These are phyloP conservation scores for Melanocharis versteri DNA, from an alignment of 2,113 vertebrate species.

Conservation along the genomic window DNA sequence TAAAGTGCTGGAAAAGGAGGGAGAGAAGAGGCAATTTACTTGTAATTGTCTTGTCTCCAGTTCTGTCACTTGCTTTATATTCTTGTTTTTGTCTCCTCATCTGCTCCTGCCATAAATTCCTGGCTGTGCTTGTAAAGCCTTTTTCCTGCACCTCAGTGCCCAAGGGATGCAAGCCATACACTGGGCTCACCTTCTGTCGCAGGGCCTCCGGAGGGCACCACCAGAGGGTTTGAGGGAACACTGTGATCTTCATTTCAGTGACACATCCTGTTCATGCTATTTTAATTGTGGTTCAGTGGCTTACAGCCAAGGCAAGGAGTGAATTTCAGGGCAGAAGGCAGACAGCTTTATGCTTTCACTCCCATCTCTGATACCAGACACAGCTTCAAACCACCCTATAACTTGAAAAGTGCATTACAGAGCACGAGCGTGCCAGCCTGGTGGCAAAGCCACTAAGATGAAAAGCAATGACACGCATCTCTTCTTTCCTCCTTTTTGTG, in stretches of 20 bases:
- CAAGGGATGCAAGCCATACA: not conserved
- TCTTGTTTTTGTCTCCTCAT: conserved; percentile 6
- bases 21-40: not conserved
- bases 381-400: not conserved
- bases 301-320: not conserved
- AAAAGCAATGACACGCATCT: not conserved
- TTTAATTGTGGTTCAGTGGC: conserved; percentile 46
- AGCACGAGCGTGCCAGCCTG: not conserved
- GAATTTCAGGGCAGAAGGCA: conserved; percentile 29
- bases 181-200: not conserved
- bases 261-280: not conserved
- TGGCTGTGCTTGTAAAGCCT: not conserved
- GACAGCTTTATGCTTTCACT: not conserved
- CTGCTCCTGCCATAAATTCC: conserved; percentile 4
- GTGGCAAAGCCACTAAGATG: not conserved
- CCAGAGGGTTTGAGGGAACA: not conserved
- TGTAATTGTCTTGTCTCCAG: conserved; percentile 2
- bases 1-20: not conserved
- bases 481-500: not conserved
- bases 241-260: conserved; percentile 17
- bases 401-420: not conserved
- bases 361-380: not conserved
- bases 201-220: not conserved
- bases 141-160: not conserved
- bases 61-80: conserved; percentile 2